Percentiles rank a stretch among this genome's conserved stretches.
phyloP scores from a whole-genome alignment of 2,113 vertebrate species.

The Pachyramphus minor region DNA sequence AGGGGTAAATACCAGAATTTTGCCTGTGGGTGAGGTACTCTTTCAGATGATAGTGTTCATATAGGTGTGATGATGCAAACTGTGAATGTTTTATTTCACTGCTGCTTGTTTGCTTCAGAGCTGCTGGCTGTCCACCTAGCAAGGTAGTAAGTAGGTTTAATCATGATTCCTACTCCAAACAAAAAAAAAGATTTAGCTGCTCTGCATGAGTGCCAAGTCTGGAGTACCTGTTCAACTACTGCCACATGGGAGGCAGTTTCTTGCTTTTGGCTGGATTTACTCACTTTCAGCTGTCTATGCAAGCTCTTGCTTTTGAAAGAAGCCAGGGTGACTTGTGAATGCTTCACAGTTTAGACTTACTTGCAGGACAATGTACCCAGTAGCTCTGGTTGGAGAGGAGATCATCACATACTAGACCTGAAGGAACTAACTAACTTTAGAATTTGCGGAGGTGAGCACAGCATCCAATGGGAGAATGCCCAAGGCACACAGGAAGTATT shows the following conservation, averaged over 20 bases:
- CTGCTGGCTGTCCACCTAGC: background rate
- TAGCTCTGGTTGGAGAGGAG: background rate
- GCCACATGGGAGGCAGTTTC: background rate
- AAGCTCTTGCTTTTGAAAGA: background rate
- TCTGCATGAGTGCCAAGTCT: background rate
- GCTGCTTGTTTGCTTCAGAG: background rate
- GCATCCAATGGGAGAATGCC: background rate
- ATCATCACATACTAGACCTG: background rate
- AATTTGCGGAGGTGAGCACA: background rate
- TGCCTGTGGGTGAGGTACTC: rapidly evolving
- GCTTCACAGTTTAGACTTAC: background rate
- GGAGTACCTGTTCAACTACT: background rate
- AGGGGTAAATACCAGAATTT: rapidly evolving
- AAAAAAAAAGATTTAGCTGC: background rate
- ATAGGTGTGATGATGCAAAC: background rate
- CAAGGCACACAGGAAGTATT: background rate
- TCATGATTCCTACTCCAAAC: background rate
- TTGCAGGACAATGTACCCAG: rapidly evolving
- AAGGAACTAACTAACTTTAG: background rate
- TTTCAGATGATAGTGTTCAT: background rate
- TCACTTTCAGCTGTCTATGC: background rate
- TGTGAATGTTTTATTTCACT: background rate
- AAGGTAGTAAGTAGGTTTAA: background rate
- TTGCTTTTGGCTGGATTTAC: background rate
- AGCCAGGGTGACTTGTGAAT: rapidly evolving